A percentile compares a stretch with the other conserved stretches of the same genome.
phyloP scores from a whole-genome alignment of 1,140 invertebrate genomes.

The Medauroidea extradentata region DNA sequence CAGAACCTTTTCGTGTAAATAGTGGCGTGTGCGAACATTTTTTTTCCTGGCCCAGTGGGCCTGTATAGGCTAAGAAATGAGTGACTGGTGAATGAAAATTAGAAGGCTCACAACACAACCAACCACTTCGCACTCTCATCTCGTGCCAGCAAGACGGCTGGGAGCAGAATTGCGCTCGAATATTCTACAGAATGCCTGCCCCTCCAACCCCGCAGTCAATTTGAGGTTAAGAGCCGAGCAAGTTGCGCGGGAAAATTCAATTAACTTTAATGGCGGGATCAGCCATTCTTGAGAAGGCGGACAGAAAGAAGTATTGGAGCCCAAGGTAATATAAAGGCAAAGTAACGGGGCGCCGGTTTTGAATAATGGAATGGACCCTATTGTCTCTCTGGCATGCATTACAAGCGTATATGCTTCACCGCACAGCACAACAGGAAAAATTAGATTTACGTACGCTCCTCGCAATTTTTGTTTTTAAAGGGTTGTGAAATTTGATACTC shows the following conservation, averaged over 20 bases:
- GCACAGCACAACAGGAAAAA: no score
- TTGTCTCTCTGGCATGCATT: no score
- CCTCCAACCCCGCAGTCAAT: slow-evolving; percentile 8
- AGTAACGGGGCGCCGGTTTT: not conserved
- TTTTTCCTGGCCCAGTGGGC: no score
- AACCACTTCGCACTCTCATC: not conserved
- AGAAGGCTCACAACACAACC: no score
- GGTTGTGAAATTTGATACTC: no score
- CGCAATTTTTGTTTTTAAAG: no score
- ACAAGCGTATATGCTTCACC: no score
- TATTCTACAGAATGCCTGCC: not conserved
- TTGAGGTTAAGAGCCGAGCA: slow-evolving; percentile 16
- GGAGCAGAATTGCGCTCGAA: not conserved
- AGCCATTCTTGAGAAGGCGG: slow-evolving; percentile 10
- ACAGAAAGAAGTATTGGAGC: slow-evolving; percentile 1
- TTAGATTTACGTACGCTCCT: no score
- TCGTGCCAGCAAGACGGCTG: not conserved
- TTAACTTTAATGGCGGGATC: slow-evolving; percentile 24
- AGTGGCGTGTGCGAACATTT: no score
- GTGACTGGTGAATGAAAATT: no score
- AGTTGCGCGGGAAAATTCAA: slow-evolving; percentile 15
- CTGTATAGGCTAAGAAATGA: no score
- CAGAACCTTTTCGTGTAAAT: no score
- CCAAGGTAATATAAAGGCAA: not conserved
- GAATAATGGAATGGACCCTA: slow-evolving; percentile 17